These are phyloP conservation scores for Epizoanthus scotinus DNA, from an alignment of 92 coral and sea anemone genomes.

Conservation along the genomic window DNA sequence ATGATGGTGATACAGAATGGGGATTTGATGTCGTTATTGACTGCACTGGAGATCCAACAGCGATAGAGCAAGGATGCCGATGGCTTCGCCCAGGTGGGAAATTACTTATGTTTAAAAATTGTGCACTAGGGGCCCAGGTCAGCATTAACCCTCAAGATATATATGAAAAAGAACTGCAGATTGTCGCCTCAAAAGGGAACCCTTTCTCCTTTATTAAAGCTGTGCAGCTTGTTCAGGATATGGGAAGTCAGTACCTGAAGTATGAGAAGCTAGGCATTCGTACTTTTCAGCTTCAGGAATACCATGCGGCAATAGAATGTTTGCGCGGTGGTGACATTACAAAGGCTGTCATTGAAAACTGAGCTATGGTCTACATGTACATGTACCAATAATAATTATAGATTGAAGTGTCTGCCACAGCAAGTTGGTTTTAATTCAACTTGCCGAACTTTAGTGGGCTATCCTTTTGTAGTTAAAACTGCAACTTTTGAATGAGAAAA, in stretches of 20 bases:
- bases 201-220: slow-evolving; percentile 72
- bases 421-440: neutral
- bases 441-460: neutral
- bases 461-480: too few species aligned
- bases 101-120: slow-evolving; percentile 67
- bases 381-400: neutral
- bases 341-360: slow-evolving; percentile 89
- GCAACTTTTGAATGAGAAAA: too few species aligned
- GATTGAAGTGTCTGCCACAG: neutral
- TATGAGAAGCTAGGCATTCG: slow-evolving; percentile 83
- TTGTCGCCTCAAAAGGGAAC: slow-evolving; percentile 65
- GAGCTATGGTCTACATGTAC: neutral
- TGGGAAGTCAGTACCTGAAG: slow-evolving; percentile 70
- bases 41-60: slow-evolving; percentile 82
- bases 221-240: slow-evolving; percentile 78
- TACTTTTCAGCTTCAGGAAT: slow-evolving; percentile 84
- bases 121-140: slow-evolving; percentile 67
- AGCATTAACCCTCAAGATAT: slow-evolving; percentile 75
- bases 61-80: slow-evolving; percentile 73
- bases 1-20: slow-evolving; percentile 82
- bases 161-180: slow-evolving; percentile 74
- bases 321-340: slow-evolving; percentile 88
- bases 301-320: slow-evolving; percentile 81
- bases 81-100: slow-evolving; percentile 85
- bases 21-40: slow-evolving; percentile 89